Percentiles rank a stretch among this genome's conserved stretches.
Conservation (phyloP, 2,888 invertebrate species). For the Euphydryas editha region DNA sequence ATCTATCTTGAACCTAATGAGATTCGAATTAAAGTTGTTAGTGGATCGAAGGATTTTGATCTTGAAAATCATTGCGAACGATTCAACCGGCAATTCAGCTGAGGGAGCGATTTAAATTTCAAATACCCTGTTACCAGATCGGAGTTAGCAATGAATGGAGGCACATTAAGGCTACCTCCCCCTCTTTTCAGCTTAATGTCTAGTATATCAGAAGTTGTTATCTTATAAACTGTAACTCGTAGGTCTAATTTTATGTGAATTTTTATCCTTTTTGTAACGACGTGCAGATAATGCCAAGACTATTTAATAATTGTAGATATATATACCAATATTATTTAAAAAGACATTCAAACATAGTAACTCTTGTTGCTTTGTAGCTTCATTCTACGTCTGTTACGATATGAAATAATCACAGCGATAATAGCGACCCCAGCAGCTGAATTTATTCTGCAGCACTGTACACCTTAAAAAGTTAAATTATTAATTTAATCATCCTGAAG, state of each 20-base stretch:
- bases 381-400: too few relatives aligned
- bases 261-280: background rate
- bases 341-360: too few relatives aligned
- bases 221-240: constrained; percentile 18
- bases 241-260: background rate
- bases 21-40: constrained; percentile 17
- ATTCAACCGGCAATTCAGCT: constrained; percentile 59
- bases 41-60: constrained; percentile 22
- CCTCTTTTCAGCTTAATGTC: constrained; percentile 24
- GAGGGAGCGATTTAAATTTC: constrained; percentile 76
- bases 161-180: constrained; percentile 44
- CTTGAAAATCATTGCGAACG: constrained; percentile 56
- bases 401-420: too few relatives aligned
- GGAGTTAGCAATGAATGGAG: constrained; percentile 67
- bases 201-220: constrained; percentile 27
- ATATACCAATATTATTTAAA: too few relatives aligned
- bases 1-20: constrained; percentile 21
- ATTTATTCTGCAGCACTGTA: too few relatives aligned
- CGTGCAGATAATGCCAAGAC: too few relatives aligned
- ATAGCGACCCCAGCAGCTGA: too few relatives aligned
- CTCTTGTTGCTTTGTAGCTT: too few relatives aligned
- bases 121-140: constrained; percentile 75
- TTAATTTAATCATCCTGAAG: too few relatives aligned
- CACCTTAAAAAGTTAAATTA: too few relatives aligned
- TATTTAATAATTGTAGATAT: too few relatives aligned